Evolutionary conservation across 2,113 vertebrate genomes (phyloP).

Genomic region (Atrichornis clamosus): DNA sequence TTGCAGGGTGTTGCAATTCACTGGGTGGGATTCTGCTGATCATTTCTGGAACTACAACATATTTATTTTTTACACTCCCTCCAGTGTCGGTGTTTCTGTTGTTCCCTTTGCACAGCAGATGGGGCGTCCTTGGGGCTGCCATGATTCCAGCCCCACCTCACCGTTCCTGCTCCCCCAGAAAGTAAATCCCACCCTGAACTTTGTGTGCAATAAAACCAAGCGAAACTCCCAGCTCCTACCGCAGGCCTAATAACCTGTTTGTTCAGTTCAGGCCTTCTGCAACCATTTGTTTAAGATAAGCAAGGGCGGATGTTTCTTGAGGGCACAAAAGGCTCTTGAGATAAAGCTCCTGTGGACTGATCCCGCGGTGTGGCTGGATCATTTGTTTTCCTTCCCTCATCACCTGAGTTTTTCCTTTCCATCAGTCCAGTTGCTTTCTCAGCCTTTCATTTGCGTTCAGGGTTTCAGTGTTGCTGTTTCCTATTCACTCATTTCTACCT

Average conservation of each 20-base stretch:
- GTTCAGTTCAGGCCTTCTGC: constrained; percentile 31
- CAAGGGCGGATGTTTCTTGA: not conserved
- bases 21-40: not conserved
- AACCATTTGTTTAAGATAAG: constrained; percentile 55
- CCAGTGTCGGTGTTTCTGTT: not conserved
- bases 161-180: not conserved
- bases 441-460: not conserved
- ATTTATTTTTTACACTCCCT: not conserved
- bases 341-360: not conserved
- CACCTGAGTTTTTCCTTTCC: not conserved
- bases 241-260: constrained; percentile 21
- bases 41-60: not conserved
- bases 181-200: constrained; percentile 26
- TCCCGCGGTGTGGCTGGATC: rapidly evolving
- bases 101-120: not conserved
- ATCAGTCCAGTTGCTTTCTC: not conserved
- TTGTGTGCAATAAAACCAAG: not conserved
- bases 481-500: not conserved
- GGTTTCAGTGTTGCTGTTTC: not conserved
- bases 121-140: rapidly evolving
- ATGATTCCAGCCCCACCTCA: not conserved
- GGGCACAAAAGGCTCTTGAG: constrained; percentile 17
- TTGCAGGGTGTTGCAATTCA: rapidly evolving
- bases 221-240: not conserved
- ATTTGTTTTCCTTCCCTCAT: not conserved